These are phyloP conservation scores for Didymodactylos carnosus DNA, from an alignment of 2,888 invertebrate genomes.

Conservation along the genomic window DNA sequence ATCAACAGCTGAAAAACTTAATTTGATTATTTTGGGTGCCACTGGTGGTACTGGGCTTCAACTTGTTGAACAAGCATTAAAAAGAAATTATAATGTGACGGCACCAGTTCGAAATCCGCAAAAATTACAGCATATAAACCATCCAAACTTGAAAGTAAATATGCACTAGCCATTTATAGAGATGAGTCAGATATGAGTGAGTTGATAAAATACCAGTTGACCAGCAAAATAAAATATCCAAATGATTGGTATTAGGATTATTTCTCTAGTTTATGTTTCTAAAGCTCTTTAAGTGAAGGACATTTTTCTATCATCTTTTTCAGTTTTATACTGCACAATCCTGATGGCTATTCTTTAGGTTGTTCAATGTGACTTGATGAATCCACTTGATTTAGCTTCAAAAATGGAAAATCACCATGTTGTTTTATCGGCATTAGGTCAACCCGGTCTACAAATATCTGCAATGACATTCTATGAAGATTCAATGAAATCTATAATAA, in stretches of 20 bases:
- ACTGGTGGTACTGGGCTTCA: conserved; percentile 23
- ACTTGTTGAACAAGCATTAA: conserved; percentile 22
- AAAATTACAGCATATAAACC: conserved; percentile 17
- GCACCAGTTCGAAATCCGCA: conserved; percentile 25
- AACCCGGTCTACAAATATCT: conserved; percentile 18
- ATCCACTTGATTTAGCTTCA: conserved; percentile 18
- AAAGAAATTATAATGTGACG: conserved; percentile 20
- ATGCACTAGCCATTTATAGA: not conserved
- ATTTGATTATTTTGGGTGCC: conserved; percentile 24
- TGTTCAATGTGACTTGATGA: conserved; percentile 20
- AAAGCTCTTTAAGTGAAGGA: conserved; percentile 17
- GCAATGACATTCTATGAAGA: conserved; percentile 22
- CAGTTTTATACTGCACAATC: no score
- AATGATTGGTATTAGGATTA: no score
- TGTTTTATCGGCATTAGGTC: conserved; percentile 23
- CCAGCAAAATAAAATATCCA: no score
- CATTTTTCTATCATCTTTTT: not conserved
- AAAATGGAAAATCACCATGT: conserved; percentile 21
- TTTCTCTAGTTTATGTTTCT: no score
- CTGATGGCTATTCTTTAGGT: no score
- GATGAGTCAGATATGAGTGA: not conserved
- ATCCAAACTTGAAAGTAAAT: conserved; percentile 20
- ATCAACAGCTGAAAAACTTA: conserved; percentile 17
- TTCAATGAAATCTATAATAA: conserved; percentile 19
- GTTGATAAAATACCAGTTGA: not conserved